Conservation (phyloP, 1,140 invertebrate species). For the Arctopsyche grandis region DNA sequence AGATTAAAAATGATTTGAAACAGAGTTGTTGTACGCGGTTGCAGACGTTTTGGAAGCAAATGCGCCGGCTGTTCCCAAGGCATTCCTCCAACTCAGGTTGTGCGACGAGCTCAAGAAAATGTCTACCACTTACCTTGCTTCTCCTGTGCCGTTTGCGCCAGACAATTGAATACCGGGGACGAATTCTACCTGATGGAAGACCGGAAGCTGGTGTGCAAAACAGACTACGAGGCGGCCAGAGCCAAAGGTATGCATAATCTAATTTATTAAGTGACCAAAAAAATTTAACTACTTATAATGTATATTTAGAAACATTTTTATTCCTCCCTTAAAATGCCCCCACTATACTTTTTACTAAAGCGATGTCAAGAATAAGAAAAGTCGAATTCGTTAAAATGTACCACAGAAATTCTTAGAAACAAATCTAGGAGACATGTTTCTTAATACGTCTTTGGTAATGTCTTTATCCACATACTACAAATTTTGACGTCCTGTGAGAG, state of each 20-base stretch:
- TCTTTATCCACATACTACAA: no score
- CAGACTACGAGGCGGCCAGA: conserved; percentile 95
- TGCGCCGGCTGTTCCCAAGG: conserved; percentile 97
- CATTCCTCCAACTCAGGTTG: conserved; percentile 95
- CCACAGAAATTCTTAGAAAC: no score
- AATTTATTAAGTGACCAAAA: not conserved
- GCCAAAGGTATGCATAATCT: conserved; percentile 79
- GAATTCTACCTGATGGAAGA: conserved; percentile 99
- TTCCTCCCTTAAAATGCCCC: no score
- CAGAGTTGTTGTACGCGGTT: conserved; percentile 10
- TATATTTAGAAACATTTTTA: no score
- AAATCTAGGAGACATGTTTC: no score
- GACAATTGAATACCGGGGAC: conserved; percentile 96
- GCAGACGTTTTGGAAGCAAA: conserved; percentile 95
- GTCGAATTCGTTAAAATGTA: no score
- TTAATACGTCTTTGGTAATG: no score
- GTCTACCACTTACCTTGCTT: conserved; percentile 99
- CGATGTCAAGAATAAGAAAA: no score
- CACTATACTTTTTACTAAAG: no score
- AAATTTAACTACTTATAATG: no score
- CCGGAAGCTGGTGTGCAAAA: conserved; percentile 95
- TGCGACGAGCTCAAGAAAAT: conserved; percentile 91
- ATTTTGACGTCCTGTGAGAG: no score
- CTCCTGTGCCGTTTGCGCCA: conserved; percentile 92
- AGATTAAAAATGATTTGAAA: conserved; percentile 11